These are phyloP conservation scores for Felis catus DNA, from an alignment of 2,113 vertebrate genomes.

Conservation along the genomic window DNA sequence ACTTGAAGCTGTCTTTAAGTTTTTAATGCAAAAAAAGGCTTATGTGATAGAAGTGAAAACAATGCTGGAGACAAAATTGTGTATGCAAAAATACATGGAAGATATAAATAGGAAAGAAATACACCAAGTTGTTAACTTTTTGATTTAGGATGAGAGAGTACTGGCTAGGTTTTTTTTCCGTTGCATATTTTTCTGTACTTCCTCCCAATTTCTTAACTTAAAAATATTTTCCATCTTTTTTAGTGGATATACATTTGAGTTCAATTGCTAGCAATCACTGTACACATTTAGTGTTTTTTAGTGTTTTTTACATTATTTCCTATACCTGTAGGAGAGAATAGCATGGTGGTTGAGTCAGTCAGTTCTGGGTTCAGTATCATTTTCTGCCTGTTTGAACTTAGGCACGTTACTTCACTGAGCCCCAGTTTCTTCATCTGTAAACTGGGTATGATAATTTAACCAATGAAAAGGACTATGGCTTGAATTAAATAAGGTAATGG, in stretches of 20 bases:
- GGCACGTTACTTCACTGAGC: not conserved
- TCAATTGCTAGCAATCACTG: not conserved
- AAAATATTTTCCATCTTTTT: slow-evolving; percentile 5
- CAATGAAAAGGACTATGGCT: not conserved
- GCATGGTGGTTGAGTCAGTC: not conserved
- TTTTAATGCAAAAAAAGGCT: not conserved
- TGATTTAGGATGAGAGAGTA: not conserved
- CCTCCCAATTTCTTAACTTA: not conserved
- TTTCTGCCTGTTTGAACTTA: not conserved
- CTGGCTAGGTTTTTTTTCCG: not conserved
- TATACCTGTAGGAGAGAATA: not conserved
- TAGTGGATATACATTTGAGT: not conserved
- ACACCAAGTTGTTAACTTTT: not conserved
- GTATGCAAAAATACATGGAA: not conserved
- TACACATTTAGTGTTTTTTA: not conserved
- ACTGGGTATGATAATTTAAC: not conserved
- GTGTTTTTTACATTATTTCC: not conserved
- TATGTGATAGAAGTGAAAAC: not conserved
- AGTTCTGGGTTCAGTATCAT: not conserved
- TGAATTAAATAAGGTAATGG: not conserved
- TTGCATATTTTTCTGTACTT: not conserved
- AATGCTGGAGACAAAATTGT: not conserved
- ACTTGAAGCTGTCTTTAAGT: not conserved
- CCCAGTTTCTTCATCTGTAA: not conserved
- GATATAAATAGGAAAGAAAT: not conserved